Percentiles rank a stretch among this genome's conserved stretches.
Evolutionary conservation across 2,797 vertebrate species (phyloP).

Genomic region (Sylvia borin): DNA sequence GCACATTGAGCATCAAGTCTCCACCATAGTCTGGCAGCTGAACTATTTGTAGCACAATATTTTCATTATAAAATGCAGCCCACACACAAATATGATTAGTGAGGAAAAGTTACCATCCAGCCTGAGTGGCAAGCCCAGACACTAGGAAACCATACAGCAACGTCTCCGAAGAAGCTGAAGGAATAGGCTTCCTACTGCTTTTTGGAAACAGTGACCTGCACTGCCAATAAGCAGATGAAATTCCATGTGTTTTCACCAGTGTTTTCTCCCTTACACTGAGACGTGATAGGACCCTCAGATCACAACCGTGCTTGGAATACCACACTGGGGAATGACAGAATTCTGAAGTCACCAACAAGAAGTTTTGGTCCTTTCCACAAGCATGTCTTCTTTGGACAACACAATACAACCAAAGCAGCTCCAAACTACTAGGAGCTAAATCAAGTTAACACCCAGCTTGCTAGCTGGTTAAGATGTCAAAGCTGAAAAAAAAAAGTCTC

Average conservation of each 20-base stretch:
- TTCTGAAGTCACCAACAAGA: not conserved
- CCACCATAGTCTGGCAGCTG: not conserved
- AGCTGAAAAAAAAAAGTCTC: not conserved
- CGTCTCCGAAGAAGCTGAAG: not conserved
- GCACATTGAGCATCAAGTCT: not conserved
- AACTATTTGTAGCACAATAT: not conserved
- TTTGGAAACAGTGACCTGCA: not conserved
- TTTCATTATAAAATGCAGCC: not conserved
- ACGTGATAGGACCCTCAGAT: not conserved
- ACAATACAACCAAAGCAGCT: not conserved
- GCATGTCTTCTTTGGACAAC: not conserved
- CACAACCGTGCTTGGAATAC: not conserved
- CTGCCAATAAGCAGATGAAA: not conserved
- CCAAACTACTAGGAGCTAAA: not conserved
- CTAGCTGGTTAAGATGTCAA: not conserved
- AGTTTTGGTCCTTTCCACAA: not conserved
- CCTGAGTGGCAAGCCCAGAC: not conserved
- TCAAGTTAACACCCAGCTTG: not conserved
- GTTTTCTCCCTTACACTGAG: not conserved
- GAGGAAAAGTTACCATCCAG: not conserved
- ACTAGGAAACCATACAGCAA: not conserved
- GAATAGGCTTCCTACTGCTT: not conserved
- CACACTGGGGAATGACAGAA: not conserved
- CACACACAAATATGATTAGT: fast-evolving
- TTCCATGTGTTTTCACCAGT: not conserved